These are phyloP conservation scores for Lycia hirtaria DNA, from an alignment of 2,888 invertebrate genomes.

Conservation along the genomic window DNA sequence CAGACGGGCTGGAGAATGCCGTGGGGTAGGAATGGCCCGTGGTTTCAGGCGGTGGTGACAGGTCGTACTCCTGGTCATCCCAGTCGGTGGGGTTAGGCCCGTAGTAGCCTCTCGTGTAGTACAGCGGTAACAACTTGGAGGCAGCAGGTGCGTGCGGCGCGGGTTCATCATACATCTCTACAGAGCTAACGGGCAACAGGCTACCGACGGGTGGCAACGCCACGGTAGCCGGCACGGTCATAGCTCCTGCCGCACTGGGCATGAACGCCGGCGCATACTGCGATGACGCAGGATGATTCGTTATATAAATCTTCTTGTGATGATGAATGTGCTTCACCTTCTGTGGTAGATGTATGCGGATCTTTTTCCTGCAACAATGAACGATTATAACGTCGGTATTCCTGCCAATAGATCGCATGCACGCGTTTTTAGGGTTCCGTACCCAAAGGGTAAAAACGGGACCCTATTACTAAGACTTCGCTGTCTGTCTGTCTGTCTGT, in stretches of 20 bases:
- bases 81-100: conserved; percentile 70
- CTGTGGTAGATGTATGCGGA: conserved; percentile 84
- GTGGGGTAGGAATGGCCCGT: conserved; percentile 59
- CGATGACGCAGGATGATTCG: conserved; percentile 77
- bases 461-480: no score
- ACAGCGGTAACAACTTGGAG: conserved; percentile 75
- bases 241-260: conserved; percentile 74
- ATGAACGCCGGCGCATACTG: conserved; percentile 79
- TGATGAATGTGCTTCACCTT: conserved; percentile 84
- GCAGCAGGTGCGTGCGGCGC: conserved; percentile 53
- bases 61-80: conserved; percentile 72
- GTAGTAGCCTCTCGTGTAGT: conserved; percentile 78
- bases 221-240: conserved; percentile 69
- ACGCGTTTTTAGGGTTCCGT: no score
- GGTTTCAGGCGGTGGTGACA: conserved; percentile 61
- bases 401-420: conserved; percentile 64
- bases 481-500: no score
- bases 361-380: conserved; percentile 83
- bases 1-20: conserved; percentile 56
- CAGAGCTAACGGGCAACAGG: conserved; percentile 65
- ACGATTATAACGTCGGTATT: conserved; percentile 58
- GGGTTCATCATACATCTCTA: conserved; percentile 68
- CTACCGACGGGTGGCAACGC: conserved; percentile 66
- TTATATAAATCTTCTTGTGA: conserved; percentile 83
- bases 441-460: no score